phyloP scores from a whole-genome alignment of 2,888 invertebrate species.

The Acanthosepion lycidas region DNA sequence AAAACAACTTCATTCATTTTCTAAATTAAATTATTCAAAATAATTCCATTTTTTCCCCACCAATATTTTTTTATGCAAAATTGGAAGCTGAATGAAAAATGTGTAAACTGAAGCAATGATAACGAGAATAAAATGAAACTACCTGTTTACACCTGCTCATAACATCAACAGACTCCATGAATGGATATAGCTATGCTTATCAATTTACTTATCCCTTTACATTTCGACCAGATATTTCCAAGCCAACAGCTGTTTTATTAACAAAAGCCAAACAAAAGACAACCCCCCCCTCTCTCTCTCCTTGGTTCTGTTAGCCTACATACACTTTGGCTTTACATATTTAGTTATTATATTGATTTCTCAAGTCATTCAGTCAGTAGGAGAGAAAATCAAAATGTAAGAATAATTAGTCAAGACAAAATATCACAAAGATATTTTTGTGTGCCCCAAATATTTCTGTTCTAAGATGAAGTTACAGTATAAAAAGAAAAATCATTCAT shows the following conservation, averaged over 20 bases:
- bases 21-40: too few species aligned
- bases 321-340: neutral
- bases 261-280: neutral
- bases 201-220: neutral
- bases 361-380: neutral
- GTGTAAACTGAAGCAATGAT: too few species aligned
- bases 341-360: neutral
- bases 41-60: too few species aligned
- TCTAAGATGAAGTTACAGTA: neutral
- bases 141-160: too few species aligned
- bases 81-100: too few species aligned
- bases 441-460: neutral
- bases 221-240: neutral
- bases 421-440: neutral
- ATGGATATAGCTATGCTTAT: neutral
- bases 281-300: neutral
- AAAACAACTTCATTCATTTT: too few species aligned
- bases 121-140: too few species aligned
- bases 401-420: neutral
- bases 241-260: neutral
- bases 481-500: neutral
- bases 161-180: too few species aligned
- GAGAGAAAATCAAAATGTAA: neutral
- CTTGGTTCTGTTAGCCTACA: neutral
- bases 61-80: too few species aligned